A percentile compares a stretch with the other conserved stretches of the same genome.
These are phyloP conservation scores for Megalopta genalis DNA, from an alignment of 1,140 invertebrate genomes.

Conservation along the genomic window DNA sequence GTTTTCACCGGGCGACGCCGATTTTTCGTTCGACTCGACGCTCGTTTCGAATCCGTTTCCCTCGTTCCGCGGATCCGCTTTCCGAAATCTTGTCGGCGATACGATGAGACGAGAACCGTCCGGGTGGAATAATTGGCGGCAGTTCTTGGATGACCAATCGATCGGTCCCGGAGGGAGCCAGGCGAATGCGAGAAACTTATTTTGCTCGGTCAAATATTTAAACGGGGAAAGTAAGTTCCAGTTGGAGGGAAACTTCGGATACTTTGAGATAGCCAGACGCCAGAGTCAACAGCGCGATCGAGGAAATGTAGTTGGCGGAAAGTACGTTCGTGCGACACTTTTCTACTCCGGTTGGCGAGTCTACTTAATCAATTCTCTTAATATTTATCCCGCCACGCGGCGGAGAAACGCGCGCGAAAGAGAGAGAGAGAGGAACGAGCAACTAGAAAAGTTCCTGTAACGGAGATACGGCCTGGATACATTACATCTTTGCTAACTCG, in stretches of 20 bases:
- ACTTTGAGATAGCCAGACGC: constrained; percentile 46
- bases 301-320: constrained; percentile 15
- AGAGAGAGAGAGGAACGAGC: background rate
- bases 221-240: constrained; percentile 44
- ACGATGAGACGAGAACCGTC: background rate
- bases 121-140: background rate
- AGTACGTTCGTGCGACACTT: constrained; percentile 29
- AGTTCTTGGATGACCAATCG: constrained; percentile 18
- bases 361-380: constrained; percentile 31
- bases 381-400: constrained; percentile 7
- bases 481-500: too few species aligned
- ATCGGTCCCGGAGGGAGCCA: background rate
- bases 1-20: background rate
- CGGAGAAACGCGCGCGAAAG: background rate
- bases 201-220: constrained; percentile 66
- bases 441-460: background rate
- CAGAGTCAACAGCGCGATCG: constrained; percentile 39
- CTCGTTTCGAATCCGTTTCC: too few species aligned
- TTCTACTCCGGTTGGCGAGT: constrained; percentile 12
- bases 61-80: too few species aligned
- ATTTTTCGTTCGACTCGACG: constrained; percentile 6
- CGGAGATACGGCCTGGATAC: too few species aligned
- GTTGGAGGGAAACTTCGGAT: constrained; percentile 32
- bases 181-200: constrained; percentile 51
- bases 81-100: too few species aligned